Evolutionary conservation across 2,797 vertebrate genomes (phyloP).

Genomic region (Odontamblyopus lacepedii): DNA sequence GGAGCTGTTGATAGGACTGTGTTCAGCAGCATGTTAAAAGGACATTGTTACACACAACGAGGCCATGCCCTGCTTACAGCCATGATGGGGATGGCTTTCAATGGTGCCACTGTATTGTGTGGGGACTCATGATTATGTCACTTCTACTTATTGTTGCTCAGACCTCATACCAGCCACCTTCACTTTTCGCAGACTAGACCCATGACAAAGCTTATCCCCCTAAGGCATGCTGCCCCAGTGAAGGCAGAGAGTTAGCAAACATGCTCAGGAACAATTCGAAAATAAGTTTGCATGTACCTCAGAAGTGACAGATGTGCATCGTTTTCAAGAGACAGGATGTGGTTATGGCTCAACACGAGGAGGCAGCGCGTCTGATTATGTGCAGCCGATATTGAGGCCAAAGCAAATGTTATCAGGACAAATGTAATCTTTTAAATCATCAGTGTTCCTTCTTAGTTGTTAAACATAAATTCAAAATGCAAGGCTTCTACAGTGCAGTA

Average conservation of each 20-base stretch:
- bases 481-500: background rate
- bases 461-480: background rate
- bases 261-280: constrained; percentile 10
- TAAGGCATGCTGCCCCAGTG: constrained; percentile 29
- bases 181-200: constrained; percentile 40
- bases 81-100: constrained; percentile 59
- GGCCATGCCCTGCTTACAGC: constrained; percentile 50
- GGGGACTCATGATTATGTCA: constrained; percentile 67
- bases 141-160: constrained; percentile 35
- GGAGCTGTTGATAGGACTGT: constrained; percentile 64
- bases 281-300: constrained; percentile 44
- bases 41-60: constrained; percentile 59
- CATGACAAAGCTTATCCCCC: constrained; percentile 71
- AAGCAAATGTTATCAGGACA: background rate
- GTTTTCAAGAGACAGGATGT: constrained; percentile 70
- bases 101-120: constrained; percentile 53
- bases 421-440: background rate
- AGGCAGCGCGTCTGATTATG: constrained; percentile 42
- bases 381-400: constrained; percentile 26
- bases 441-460: background rate
- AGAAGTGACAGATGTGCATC: constrained; percentile 44
- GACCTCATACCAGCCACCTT: constrained; percentile 49
- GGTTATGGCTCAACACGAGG: constrained; percentile 67
- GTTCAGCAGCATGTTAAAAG: constrained; percentile 54
- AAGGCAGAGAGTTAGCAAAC: constrained; percentile 30